A percentile compares a stretch with the other conserved stretches of the same genome.
phyloP scores from a whole-genome alignment of 2,797 vertebrate species.

The Sarcoramphus papa region DNA sequence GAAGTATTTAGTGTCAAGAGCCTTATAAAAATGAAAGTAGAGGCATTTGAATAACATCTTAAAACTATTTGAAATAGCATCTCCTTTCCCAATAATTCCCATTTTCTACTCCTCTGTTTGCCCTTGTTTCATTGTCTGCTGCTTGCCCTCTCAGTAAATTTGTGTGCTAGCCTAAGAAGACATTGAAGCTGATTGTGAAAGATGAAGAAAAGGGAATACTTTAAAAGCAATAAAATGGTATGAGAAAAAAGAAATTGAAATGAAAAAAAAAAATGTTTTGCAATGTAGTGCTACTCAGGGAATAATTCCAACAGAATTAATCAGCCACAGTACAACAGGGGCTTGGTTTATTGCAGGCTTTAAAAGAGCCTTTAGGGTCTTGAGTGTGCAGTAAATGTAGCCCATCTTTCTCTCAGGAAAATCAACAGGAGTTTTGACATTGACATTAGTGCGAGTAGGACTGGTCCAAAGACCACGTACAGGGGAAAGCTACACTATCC shows the following conservation, averaged over 20 bases:
- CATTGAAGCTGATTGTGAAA: background rate
- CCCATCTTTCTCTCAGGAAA: background rate
- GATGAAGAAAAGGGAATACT: constrained; percentile 10
- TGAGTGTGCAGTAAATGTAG: background rate
- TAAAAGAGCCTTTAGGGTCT: background rate
- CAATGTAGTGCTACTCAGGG: background rate
- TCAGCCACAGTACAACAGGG: background rate
- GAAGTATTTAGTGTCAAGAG: background rate
- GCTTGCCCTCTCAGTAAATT: background rate
- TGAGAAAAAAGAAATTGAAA: constrained; percentile 31
- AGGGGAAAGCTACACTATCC: accelerated
- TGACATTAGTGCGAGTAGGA: background rate
- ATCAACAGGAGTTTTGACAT: background rate
- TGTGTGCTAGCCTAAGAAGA: background rate
- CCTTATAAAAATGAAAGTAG: background rate
- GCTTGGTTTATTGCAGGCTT: background rate
- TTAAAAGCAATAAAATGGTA: constrained; percentile 28
- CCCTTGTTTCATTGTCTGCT: background rate
- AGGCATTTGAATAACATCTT: background rate
- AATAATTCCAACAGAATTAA: constrained; percentile 37
- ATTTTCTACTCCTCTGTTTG: background rate
- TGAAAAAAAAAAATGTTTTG: background rate
- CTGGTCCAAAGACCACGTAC: background rate
- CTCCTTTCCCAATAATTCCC: background rate
- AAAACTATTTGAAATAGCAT: background rate